These are phyloP conservation scores for Cichladusa arquata DNA, from an alignment of 2,113 vertebrate species.

Conservation along the genomic window DNA sequence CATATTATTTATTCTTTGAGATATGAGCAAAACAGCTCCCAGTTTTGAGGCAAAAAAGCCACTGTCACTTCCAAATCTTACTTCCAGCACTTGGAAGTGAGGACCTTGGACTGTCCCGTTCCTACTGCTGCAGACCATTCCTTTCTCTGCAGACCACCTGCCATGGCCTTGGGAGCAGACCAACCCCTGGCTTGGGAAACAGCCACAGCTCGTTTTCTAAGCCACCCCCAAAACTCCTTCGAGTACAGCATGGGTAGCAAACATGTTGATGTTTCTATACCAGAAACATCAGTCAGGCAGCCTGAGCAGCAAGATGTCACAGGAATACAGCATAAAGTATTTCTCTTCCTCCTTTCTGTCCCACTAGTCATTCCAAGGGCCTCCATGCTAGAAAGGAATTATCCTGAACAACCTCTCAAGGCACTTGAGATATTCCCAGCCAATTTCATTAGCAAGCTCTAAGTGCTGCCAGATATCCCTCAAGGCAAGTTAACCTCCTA, in stretches of 20 bases:
- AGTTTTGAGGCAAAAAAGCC: background rate
- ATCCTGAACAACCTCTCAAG: too few relatives aligned
- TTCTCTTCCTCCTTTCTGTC: too few relatives aligned
- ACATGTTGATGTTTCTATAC: background rate
- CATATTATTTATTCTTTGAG: background rate
- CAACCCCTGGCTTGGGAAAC: background rate
- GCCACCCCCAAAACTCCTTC: background rate
- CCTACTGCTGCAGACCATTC: background rate
- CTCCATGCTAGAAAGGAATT: too few relatives aligned
- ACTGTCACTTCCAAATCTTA: background rate
- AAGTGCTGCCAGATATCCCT: too few relatives aligned
- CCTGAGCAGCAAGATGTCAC: too few relatives aligned
- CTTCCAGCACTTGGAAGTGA: background rate
- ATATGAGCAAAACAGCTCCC: background rate
- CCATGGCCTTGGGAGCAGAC: background rate
- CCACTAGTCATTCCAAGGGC: too few relatives aligned
- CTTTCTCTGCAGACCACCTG: background rate
- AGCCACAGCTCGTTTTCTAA: background rate
- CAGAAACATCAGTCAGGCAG: too few relatives aligned
- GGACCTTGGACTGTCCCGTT: fast-evolving
- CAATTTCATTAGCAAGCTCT: too few relatives aligned
- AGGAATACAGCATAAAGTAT: too few relatives aligned
- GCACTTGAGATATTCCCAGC: too few relatives aligned
- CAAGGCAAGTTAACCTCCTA: too few relatives aligned
- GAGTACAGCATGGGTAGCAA: background rate